Evolutionary conservation across 2,888 invertebrate species (phyloP).

Genomic region (Lydus trimaculatus): DNA sequence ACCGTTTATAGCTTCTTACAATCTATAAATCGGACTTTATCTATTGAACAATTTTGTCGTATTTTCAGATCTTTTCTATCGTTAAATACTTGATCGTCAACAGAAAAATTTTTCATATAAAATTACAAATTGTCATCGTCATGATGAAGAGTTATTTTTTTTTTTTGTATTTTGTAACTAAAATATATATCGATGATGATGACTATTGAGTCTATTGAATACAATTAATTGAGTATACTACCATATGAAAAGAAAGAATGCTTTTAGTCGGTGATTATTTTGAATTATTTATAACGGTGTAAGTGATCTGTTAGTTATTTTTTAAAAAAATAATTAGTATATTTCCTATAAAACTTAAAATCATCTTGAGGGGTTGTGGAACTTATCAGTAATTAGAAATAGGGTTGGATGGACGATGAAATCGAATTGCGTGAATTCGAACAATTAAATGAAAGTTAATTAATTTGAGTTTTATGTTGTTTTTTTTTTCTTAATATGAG

Average conservation of each 20-base stretch:
- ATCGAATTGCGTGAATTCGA: constrained; percentile 21
- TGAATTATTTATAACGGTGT: constrained; percentile 33
- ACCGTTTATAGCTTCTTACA: constrained; percentile 8
- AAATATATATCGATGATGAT: background rate
- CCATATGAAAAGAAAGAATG: constrained; percentile 28
- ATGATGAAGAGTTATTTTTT: background rate
- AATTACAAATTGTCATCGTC: background rate
- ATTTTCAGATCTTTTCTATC: background rate
- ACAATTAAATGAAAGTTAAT: background rate
- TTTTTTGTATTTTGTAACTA: background rate
- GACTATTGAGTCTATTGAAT: constrained; percentile 30
- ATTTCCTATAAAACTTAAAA: background rate
- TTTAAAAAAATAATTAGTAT: background rate
- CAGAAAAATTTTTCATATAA: background rate
- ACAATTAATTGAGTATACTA: constrained; percentile 28
- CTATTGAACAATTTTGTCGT: constrained; percentile 6
- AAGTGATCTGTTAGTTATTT: constrained; percentile 13
- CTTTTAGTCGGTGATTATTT: constrained; percentile 27
- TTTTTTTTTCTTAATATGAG: background rate
- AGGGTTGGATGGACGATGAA: constrained; percentile 19
- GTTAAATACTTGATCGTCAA: background rate
- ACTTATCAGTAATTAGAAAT: constrained; percentile 8
- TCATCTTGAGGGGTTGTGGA: background rate
- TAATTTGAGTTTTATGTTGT: background rate
- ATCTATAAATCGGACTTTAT: constrained; percentile 9